Evolutionary conservation across 53 echinoderm and acorn worm species (phyloP).

Genomic region (Arbacia lixula): DNA sequence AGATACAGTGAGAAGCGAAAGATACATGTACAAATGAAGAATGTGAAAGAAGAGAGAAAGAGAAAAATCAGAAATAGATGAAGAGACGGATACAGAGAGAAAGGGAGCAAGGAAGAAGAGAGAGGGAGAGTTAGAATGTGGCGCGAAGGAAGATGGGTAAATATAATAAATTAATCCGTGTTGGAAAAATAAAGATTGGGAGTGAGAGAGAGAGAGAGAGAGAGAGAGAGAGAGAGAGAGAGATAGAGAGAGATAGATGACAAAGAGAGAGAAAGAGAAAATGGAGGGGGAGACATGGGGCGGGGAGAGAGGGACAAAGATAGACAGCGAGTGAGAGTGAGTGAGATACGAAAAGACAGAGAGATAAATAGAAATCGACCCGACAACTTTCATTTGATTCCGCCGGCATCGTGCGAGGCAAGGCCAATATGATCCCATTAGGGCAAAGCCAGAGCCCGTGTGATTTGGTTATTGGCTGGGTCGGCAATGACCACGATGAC

Average conservation of each 20-base stretch:
- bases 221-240: neutral
- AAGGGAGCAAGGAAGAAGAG: neutral
- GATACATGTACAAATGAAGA: no score
- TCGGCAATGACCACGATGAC: no score
- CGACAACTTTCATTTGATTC: no score
- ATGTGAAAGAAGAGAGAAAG: neutral
- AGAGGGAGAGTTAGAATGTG: neutral
- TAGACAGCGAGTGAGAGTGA: no score
- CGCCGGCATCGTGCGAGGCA: no score
- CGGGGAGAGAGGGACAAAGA: no score
- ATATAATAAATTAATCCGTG: no score
- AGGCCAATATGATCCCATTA: conserved; percentile 22
- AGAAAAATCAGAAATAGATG: neutral
- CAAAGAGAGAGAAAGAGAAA: neutral
- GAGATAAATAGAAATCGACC: no score
- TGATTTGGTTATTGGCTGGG: no score
- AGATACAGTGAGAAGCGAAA: no score
- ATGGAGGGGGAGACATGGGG: neutral
- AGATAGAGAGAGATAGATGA: neutral
- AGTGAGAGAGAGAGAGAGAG: neutral
- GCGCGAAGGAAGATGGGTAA: neutral
- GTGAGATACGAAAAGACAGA: no score
- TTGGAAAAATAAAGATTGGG: neutral
- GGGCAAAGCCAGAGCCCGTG: neutral
- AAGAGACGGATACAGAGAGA: neutral